Base-by-base conservation (phyloP, 2,113 vertebrate genomes). In the Saccopteryx leptura region DNA sequence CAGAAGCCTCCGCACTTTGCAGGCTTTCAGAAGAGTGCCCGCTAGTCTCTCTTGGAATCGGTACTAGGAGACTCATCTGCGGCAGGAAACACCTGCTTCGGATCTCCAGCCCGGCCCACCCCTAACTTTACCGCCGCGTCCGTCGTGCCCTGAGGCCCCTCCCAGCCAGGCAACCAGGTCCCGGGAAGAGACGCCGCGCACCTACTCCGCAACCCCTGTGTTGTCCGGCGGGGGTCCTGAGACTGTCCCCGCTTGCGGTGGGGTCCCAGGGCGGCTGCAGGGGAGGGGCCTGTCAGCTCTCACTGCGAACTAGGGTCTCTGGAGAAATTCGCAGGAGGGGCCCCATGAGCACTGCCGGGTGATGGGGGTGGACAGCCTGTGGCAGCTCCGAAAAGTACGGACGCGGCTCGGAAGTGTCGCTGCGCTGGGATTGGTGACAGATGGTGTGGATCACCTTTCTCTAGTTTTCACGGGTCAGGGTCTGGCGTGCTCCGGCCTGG, bases 381-480 rank as follows among this genome's bases (percentile, higher is more conserved):
- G 74, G 80, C 80, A 46, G 80, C 76, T 50, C 66, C 1, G 15
- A 50, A 87, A 96, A 96, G 96, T 96, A 88, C 91, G 39, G 72
- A 52, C 52, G 52, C 50, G 80, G 88, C 58, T 96, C 1, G 26
- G 24, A 90, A 96, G 92, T 92, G 95, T 68, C 9, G 0, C 48
- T 21, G 84, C 19, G 8, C 39, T 4, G 28, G 87, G 13, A 65
- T 56, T 52, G 46, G 58, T n/a, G 97, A 97, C 98, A 97, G 98
- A 98, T 97, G 98, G 98, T 97, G 90, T 80, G 79, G 92, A 91
- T 97, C 87, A 76, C 89, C 79, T 76, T 90, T 95, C 96, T 68
- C n/a, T 85, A 95, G 97, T 80, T 96, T 97, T 95, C 91, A 61
- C n/a, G 82, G 75, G 91, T 94, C 74, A 94, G 84, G 97, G 91